Base-by-base conservation (phyloP, 2,113 vertebrate species). In the Cephalopterus ornatus region DNA sequence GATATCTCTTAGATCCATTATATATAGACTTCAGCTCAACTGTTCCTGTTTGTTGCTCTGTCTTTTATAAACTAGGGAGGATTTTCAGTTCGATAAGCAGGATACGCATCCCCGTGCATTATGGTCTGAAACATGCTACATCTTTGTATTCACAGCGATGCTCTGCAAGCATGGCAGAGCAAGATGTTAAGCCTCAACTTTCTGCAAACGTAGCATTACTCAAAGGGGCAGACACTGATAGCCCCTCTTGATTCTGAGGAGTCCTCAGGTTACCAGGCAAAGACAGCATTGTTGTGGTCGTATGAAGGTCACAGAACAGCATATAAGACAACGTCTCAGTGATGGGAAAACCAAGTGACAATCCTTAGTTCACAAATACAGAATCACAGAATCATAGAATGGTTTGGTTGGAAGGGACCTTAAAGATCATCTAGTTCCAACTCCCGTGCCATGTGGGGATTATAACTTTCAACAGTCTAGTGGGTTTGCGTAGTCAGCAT, bases 1-100 rank as follows among this genome's bases (percentile, higher is more conserved):
- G 52, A 50, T 91, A 75, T 52, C 71, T 94, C 68, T 93, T 85
- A 90, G 93, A 91, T 85, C 85, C 65, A 91, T 92, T 94, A 94
- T 33, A 79, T 88, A 70, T 59, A 75, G 88, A 70, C 47, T 94
- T 66, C 35, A 2, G 47, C 87, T 95, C 61, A 89, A 72, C 56
- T 3, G 27, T 75, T 59, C 33, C 19, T 88, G 52, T 61, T 93
- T 96, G 74, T 74, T 94, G 61, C 62, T 94, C 47, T 35, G 19
- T 73, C 55, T 91, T 95, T 92, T 82, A 94, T 68, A 93, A 68
- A 49, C 26, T 22, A 15, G 49, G 35, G 93, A 68, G 63, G 49
- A 88, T 87, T 97, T 95, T 89, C 58, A 26, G 66, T 67, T 89
- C 1, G 0, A 70, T 70, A 59, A 79, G 52, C 49, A 59, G 72